Evolutionary conservation across 1,140 invertebrate species (phyloP).

Genomic region (Conus ventricosus): DNA sequence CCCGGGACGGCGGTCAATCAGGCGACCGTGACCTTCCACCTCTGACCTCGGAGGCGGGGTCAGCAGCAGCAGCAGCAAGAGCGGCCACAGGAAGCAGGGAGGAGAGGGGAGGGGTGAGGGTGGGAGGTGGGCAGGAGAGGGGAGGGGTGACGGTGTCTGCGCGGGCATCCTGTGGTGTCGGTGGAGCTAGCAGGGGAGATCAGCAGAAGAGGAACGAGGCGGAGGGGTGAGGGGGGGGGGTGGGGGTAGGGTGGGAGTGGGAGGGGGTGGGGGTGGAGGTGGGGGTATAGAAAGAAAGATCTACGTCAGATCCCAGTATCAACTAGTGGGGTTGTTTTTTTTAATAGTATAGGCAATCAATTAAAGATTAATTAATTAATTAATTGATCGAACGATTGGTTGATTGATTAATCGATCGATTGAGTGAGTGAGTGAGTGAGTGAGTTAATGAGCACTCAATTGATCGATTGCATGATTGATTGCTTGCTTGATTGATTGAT

Average conservation of each 20-base stretch:
- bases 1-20: conserved; percentile 92
- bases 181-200: conserved; percentile 6
- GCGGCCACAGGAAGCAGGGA: neutral
- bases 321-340: neutral
- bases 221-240: neutral
- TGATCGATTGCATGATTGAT: too few relatives aligned
- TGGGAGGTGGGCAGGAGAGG: neutral
- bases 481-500: too few relatives aligned
- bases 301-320: neutral
- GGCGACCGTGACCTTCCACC: conserved; percentile 82
- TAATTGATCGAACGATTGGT: too few relatives aligned
- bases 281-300: conserved; percentile 24
- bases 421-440: too few relatives aligned
- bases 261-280: conserved; percentile 8
- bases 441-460: too few relatives aligned
- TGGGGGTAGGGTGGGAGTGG: neutral
- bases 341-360: too few relatives aligned
- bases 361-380: neutral
- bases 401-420: too few relatives aligned
- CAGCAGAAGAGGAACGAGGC: neutral
- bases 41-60: neutral
- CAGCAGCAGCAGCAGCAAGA: neutral
- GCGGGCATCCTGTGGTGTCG: conserved; percentile 80
- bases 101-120: neutral
- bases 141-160: neutral